Base-by-base conservation (phyloP, 2,113 vertebrate genomes). In the Hemiscyllium ocellatum region DNA sequence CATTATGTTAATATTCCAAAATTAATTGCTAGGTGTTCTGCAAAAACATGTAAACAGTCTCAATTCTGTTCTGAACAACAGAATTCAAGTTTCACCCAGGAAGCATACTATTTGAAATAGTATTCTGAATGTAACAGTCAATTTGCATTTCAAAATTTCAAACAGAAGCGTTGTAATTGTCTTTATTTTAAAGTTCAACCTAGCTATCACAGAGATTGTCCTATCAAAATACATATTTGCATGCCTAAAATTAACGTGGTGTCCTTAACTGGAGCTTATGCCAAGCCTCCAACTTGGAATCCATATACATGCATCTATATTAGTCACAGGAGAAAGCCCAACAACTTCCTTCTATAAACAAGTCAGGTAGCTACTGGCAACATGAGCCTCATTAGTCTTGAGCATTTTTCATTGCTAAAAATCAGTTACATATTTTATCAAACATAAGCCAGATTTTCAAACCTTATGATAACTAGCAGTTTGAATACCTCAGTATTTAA, bases 381-480 rank as follows among this genome's bases (percentile, higher is more conserved):
- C 37, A 69, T 47, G 6, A 72, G 42, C 66, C 93, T 50, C 50
- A 70, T 50, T 72, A 70, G 29, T 69, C 47, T 72, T 10, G 72
- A 17, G 13, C 17, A 90, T 61, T 90, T 83, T 83, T 83, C n/a
- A 72, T 69, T 95, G 70, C 50, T 50, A 72, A 70, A 65, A 42
- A 17, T 68, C 68, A 52, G 87, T 90, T 90, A 10, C 56, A 95
- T 13, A 70, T 95, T 95, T 26, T 15, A 19, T 83, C 13, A 47
- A 95, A 95, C 4, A 22, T 70, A 95, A 70, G 37, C 37, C 56
- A 70, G 68, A 50, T 72, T 94, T 94, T 69, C 20, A 95, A 95
- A 72, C n/a, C 37, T 50, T 95, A 37, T 70, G 66, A 42, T 72
- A 50, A 69, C 37, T 3, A 29, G 76, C 6, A 94, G n/a, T 24